Evolutionary conservation across 2,113 vertebrate genomes (phyloP).

Genomic region (Gambusia affinis): DNA sequence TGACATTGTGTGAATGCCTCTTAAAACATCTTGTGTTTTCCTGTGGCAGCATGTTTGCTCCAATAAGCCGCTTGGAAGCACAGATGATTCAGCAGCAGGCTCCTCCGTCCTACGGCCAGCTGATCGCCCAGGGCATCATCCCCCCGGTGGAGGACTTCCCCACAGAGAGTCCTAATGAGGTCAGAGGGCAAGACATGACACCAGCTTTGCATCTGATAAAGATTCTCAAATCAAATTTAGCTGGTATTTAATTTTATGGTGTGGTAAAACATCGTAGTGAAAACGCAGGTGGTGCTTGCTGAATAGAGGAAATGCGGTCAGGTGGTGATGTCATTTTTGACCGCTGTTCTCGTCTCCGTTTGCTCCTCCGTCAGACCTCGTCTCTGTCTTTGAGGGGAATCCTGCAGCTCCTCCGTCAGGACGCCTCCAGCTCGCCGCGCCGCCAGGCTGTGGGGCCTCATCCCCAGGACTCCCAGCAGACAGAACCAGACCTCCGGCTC

Average conservation of each 20-base stretch:
- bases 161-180: slow-evolving; percentile 88
- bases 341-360: neutral
- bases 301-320: neutral
- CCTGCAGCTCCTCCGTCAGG: slow-evolving; percentile 87
- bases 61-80: slow-evolving; percentile 87
- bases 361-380: slow-evolving; percentile 74
- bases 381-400: slow-evolving; percentile 88
- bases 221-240: neutral
- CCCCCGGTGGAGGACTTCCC: slow-evolving; percentile 93
- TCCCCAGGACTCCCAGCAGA: slow-evolving; percentile 78
- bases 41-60: slow-evolving; percentile 84
- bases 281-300: too few relatives aligned
- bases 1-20: neutral
- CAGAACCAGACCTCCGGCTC: slow-evolving; percentile 61
- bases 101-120: slow-evolving; percentile 90
- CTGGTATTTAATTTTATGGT: too few relatives aligned
- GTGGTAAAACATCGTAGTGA: too few relatives aligned
- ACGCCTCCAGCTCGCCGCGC: slow-evolving; percentile 75
- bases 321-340: neutral
- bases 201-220: neutral
- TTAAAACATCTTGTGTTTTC: neutral
- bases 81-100: slow-evolving; percentile 91
- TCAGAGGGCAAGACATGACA: slow-evolving; percentile 45
- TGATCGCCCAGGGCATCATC: slow-evolving; percentile 91
- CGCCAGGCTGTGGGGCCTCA: slow-evolving; percentile 87